phyloP scores from a whole-genome alignment of 2,113 vertebrate species.

The Sula dactylatra region DNA sequence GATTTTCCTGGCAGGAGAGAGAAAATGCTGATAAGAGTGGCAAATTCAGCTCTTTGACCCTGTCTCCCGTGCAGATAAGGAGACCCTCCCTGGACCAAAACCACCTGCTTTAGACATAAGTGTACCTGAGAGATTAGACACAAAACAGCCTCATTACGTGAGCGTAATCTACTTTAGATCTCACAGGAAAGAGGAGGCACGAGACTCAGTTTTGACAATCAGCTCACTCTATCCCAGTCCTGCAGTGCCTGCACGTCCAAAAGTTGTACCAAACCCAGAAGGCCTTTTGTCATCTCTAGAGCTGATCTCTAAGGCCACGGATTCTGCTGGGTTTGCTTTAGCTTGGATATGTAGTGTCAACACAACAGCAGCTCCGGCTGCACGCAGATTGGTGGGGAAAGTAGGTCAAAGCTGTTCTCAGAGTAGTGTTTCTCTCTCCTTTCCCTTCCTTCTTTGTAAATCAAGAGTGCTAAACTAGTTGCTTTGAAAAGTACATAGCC shows the following conservation, averaged over 20 bases:
- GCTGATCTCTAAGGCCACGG: slow-evolving; percentile 11
- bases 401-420: slow-evolving; percentile 71
- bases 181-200: neutral
- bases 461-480: slow-evolving; percentile 29
- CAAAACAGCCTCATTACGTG: neutral
- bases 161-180: neutral
- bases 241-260: neutral
- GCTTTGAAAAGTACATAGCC: neutral
- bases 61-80: neutral
- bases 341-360: slow-evolving; percentile 54
- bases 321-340: slow-evolving; percentile 52
- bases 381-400: slow-evolving; percentile 59
- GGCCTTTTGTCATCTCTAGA: slow-evolving; percentile 12
- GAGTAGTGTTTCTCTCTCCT: slow-evolving; percentile 34
- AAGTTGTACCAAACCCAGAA: neutral
- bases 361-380: slow-evolving; percentile 49
- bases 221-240: neutral
- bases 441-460: slow-evolving; percentile 44
- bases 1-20: neutral
- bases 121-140: neutral
- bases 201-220: neutral
- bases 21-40: neutral
- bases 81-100: neutral
- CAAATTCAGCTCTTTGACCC: neutral
- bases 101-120: neutral